Evolutionary conservation across 2,113 vertebrate genomes (phyloP).

Genomic region (Salminus brasiliensis): DNA sequence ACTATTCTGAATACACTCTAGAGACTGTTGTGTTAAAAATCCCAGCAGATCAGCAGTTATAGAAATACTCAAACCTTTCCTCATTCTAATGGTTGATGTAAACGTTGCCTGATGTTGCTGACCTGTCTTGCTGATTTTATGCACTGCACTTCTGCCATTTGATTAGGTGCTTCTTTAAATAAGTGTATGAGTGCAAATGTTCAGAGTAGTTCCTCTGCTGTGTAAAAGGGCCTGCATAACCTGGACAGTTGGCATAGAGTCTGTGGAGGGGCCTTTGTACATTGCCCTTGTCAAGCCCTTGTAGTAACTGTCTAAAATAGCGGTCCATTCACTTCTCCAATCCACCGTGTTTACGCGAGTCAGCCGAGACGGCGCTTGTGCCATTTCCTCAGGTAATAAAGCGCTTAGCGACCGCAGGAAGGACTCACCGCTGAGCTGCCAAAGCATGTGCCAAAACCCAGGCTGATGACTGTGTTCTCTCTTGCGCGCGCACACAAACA

Average conservation of each 20-base stretch:
- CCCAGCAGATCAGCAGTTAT: no score
- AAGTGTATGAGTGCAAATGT: no score
- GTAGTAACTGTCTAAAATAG: neutral
- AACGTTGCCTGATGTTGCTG: no score
- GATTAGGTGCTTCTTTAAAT: no score
- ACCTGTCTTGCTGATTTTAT: no score
- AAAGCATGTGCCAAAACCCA: constrained; percentile 23
- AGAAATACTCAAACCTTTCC: no score
- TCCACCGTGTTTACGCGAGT: neutral
- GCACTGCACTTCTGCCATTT: no score
- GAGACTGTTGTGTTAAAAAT: no score
- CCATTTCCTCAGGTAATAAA: constrained; percentile 40
- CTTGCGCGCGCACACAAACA: constrained; percentile 5
- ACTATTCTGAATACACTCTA: no score
- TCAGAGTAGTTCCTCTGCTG: no score
- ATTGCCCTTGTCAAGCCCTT: neutral
- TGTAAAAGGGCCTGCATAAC: no score
- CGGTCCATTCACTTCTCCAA: neutral
- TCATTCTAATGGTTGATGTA: no score
- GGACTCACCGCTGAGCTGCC: constrained; percentile 18
- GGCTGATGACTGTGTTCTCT: constrained; percentile 18
- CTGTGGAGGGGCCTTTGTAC: neutral
- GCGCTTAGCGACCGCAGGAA: neutral
- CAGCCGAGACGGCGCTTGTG: constrained; percentile 18
- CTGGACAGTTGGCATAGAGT: neutral